These are phyloP conservation scores for Sisyra nigra DNA, from an alignment of 2,888 invertebrate species.

Conservation along the genomic window DNA sequence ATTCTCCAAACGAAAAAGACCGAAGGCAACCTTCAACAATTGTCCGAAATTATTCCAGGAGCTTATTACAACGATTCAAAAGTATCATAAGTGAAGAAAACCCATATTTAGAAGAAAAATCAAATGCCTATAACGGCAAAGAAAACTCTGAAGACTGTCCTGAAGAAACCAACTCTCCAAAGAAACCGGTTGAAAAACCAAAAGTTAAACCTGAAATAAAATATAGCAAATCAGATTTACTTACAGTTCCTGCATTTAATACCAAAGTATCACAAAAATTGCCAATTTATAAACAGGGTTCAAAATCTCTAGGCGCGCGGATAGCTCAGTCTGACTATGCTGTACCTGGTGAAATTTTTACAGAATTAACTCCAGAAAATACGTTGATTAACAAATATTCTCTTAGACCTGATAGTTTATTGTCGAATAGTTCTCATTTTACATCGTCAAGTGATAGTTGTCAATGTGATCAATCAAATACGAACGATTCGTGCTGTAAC, in stretches of 20 bases:
- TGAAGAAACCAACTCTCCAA: background rate
- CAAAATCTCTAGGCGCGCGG: slow-evolving; percentile 68
- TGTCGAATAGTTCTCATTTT: slow-evolving; percentile 11
- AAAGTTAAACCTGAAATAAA: background rate
- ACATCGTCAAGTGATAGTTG: slow-evolving; percentile 16
- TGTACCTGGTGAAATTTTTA: slow-evolving; percentile 55
- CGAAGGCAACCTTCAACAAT: slow-evolving; percentile 28
- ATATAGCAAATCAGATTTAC: background rate
- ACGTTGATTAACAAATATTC: slow-evolving; percentile 45
- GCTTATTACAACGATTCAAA: slow-evolving; percentile 31
- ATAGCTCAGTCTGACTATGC: slow-evolving; percentile 80
- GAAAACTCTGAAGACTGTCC: slow-evolving; percentile 12
- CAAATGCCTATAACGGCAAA: background rate
- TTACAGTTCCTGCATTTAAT: background rate
- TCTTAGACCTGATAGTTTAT: slow-evolving; percentile 32
- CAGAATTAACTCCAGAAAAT: slow-evolving; percentile 35
- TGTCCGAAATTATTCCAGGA: slow-evolving; percentile 32
- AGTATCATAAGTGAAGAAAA: slow-evolving; percentile 33
- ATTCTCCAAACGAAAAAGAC: slow-evolving; percentile 26
- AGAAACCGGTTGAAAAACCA: background rate
- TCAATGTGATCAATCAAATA: slow-evolving; percentile 13
- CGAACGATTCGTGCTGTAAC: slow-evolving; percentile 11
- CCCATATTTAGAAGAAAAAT: background rate
- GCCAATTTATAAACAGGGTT: slow-evolving; percentile 58
- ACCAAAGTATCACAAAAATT: slow-evolving; percentile 20